Conservation (phyloP, 2,888 invertebrate species). For the Netelia virgata region DNA sequence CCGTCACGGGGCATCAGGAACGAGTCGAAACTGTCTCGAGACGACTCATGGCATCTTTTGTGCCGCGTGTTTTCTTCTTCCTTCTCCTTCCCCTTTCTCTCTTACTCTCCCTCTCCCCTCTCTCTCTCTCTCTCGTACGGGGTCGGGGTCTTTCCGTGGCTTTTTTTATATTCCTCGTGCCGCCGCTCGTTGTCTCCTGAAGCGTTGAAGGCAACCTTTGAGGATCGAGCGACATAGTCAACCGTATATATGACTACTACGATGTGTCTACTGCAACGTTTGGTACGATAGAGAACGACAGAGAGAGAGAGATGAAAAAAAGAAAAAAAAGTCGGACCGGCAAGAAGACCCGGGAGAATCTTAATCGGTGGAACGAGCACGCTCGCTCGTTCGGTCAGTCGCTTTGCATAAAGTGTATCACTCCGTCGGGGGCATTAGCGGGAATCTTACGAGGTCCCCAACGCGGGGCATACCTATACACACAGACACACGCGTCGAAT, state of each 20-base stretch:
- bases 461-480: not conserved
- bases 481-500: slow-evolving; percentile 29
- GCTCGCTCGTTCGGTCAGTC: slow-evolving; percentile 66
- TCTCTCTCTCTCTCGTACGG: not conserved
- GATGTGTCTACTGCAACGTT: slow-evolving; percentile 14
- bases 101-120: slow-evolving; percentile 2
- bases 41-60: slow-evolving; percentile 56
- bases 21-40: slow-evolving; percentile 43
- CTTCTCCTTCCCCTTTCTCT: slow-evolving; percentile 30
- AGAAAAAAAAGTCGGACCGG: slow-evolving; percentile 27
- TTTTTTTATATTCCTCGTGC: slow-evolving; percentile 35
- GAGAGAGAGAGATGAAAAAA: not conserved
- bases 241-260: not conserved
- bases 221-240: slow-evolving; percentile 33
- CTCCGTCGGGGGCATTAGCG: slow-evolving; percentile 69
- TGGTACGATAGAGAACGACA: slow-evolving; percentile 5
- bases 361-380: slow-evolving; percentile 76
- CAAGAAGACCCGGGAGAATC: slow-evolving; percentile 68
- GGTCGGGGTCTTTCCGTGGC: slow-evolving; percentile 30
- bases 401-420: slow-evolving; percentile 78
- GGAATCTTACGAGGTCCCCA: slow-evolving; percentile 41
- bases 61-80: slow-evolving; percentile 55
- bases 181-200: slow-evolving; percentile 39
- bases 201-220: slow-evolving; percentile 47
- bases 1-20: slow-evolving; percentile 46